phyloP scores from a whole-genome alignment of 1,140 invertebrate genomes.

The Lethocerus indicus region DNA sequence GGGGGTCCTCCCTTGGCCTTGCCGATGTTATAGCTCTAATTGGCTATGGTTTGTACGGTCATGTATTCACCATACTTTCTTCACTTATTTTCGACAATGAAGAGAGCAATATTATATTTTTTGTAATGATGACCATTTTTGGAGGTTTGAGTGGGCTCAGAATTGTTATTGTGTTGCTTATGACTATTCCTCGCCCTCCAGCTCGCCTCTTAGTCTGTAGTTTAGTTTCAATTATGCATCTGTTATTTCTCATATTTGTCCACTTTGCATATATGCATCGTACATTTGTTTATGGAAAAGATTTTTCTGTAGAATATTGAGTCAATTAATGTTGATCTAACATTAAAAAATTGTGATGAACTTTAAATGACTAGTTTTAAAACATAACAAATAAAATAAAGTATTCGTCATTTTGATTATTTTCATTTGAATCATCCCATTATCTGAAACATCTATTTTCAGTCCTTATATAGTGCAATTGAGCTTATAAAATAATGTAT shows the following conservation, averaged over 20 bases:
- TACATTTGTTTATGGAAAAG: constrained; percentile 20
- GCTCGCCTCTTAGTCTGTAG: constrained; percentile 28
- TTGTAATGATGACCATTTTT: constrained; percentile 25
- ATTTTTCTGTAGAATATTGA: neutral
- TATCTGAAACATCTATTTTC: too few species aligned
- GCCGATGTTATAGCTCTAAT: constrained; percentile 25
- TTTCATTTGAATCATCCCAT: too few species aligned
- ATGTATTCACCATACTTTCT: constrained; percentile 25
- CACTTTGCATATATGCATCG: constrained; percentile 31
- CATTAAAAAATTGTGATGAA: too few species aligned
- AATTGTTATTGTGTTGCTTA: constrained; percentile 25
- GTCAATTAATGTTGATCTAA: too few species aligned
- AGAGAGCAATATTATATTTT: constrained; percentile 26
- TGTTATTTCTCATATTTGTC: constrained; percentile 28
- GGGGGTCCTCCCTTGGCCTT: constrained; percentile 22
- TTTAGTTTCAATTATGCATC: constrained; percentile 24
- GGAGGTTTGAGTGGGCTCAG: constrained; percentile 27
- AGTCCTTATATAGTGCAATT: too few species aligned
- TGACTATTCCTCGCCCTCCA: constrained; percentile 26
- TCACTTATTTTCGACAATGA: constrained; percentile 25
- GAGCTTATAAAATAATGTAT: too few species aligned
- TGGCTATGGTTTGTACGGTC: constrained; percentile 30
- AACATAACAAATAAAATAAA: too few species aligned
- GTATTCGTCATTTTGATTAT: too few species aligned
- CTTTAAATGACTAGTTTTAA: too few species aligned